Conservation (phyloP, 2,797 vertebrate species). For the Sebastes vulpes region DNA sequence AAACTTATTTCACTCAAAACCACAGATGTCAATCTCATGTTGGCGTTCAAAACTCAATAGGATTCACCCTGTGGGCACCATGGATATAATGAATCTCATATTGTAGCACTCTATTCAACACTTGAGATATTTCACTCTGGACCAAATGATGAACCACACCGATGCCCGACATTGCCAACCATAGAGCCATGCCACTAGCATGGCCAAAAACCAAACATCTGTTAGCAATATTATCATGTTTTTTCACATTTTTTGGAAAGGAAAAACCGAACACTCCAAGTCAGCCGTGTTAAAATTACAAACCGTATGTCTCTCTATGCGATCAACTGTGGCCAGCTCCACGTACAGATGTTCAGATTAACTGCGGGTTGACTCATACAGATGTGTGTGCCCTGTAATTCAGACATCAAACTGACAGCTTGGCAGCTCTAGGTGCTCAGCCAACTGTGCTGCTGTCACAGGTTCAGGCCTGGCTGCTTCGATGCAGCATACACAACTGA, state of each 20-base stretch:
- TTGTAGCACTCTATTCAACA: neutral
- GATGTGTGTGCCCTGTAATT: conserved; percentile 70
- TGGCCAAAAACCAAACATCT: neutral
- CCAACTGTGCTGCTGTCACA: conserved; percentile 73
- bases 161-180: neutral
- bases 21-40: neutral
- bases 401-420: conserved; percentile 75
- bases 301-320: conserved; percentile 9
- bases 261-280: neutral
- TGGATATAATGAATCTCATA: neutral
- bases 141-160: neutral
- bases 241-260: neutral
- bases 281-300: neutral
- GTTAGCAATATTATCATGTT: neutral
- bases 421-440: conserved; percentile 63
- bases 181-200: neutral
- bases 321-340: conserved; percentile 17
- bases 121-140: neutral
- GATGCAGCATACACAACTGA: conserved; percentile 28
- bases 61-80: neutral
- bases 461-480: conserved; percentile 72
- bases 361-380: conserved; percentile 49
- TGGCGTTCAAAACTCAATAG: neutral
- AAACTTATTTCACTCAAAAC: neutral
- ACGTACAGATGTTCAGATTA: conserved; percentile 61